phyloP scores from a whole-genome alignment of 2,113 vertebrate species.

The Leucopsar rothschildi region DNA sequence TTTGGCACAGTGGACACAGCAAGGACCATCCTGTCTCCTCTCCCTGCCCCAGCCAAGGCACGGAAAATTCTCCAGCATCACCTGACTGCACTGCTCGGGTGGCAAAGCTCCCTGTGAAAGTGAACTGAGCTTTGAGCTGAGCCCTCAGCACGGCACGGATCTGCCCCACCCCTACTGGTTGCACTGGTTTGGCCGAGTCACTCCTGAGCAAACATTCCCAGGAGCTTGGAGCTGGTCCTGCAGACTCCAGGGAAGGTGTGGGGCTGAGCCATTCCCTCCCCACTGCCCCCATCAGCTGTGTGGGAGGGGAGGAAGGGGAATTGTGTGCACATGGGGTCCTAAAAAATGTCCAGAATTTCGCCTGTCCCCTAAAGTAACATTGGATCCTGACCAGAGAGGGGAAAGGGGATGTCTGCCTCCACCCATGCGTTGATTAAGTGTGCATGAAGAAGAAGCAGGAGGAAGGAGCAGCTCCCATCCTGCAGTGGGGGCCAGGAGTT shows the following conservation, averaged over 20 bases:
- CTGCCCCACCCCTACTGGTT: neutral
- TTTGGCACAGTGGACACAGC: accelerated
- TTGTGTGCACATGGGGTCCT: accelerated
- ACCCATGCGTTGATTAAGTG: neutral
- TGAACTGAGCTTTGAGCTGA: accelerated
- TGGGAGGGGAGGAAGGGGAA: neutral
- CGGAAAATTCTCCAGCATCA: neutral
- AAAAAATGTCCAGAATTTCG: neutral
- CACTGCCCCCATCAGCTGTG: neutral
- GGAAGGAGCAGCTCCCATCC: neutral
- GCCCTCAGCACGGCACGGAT: neutral
- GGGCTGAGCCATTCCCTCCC: neutral
- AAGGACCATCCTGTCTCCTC: neutral
- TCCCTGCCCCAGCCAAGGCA: neutral
- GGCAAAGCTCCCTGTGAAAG: accelerated
- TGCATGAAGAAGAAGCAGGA: neutral
- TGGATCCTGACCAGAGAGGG: neutral
- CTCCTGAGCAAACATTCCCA: neutral
- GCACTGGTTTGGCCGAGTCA: neutral
- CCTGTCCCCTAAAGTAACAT: neutral
- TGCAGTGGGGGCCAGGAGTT: neutral
- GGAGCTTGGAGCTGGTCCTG: neutral
- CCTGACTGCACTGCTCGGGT: accelerated
- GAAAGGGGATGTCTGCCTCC: neutral
- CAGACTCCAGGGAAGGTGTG: accelerated